Evolutionary conservation across 64 coral and sea anemone genomes (phyloP).

Genomic region (Exaiptasia diaphana): DNA sequence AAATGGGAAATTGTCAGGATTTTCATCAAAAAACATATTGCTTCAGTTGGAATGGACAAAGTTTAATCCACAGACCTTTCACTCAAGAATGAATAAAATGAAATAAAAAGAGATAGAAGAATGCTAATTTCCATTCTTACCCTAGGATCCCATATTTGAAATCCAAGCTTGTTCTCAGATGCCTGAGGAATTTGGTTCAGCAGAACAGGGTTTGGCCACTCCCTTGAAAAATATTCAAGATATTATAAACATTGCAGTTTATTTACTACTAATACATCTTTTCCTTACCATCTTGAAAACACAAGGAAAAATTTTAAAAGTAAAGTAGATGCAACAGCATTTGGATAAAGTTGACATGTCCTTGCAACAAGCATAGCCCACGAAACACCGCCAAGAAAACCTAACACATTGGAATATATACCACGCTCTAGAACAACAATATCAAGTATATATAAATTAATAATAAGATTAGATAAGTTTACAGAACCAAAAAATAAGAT

Average conservation of each 20-base stretch:
- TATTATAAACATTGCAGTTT: background rate
- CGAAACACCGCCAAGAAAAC: slow-evolving; percentile 92
- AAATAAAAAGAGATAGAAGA: too few relatives aligned
- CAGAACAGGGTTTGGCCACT: slow-evolving; percentile 97
- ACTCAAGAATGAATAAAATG: too few relatives aligned
- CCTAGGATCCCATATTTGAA: slow-evolving; percentile 92
- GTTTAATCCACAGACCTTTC: too few relatives aligned
- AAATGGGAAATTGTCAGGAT: too few relatives aligned
- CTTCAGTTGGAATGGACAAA: too few relatives aligned
- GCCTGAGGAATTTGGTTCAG: slow-evolving; percentile 59
- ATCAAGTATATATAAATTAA: background rate
- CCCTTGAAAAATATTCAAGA: too few relatives aligned
- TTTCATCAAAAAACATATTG: too few relatives aligned
- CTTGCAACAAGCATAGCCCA: slow-evolving; percentile 98
- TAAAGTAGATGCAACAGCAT: slow-evolving; percentile 89
- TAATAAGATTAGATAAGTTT: background rate
- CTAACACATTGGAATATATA: slow-evolving; percentile 94
- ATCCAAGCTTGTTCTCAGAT: slow-evolving; percentile 68
- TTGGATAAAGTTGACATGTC: slow-evolving; percentile 95
- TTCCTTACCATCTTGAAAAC: slow-evolving; percentile 80
- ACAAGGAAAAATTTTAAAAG: slow-evolving; percentile 95
- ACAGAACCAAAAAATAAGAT: background rate
- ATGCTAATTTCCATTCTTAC: too few relatives aligned
- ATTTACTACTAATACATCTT: background rate
- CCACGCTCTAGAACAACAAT: slow-evolving; percentile 63